Evolutionary conservation across 2,113 vertebrate species (phyloP).

Genomic region (Corvus cornix): DNA sequence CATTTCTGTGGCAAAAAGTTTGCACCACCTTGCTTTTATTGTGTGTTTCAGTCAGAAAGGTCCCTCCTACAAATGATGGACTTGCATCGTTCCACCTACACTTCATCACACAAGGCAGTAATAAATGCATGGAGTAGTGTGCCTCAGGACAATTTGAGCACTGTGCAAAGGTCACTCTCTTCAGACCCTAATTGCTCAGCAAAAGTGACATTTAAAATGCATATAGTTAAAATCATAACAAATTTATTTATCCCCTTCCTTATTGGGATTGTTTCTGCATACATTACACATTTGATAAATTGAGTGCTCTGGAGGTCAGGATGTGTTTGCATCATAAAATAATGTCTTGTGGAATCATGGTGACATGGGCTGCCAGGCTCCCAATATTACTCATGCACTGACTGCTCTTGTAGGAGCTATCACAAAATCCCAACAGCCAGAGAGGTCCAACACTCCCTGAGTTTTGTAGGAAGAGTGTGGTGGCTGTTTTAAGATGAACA

Average conservation of each 20-base stretch:
- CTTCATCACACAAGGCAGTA: slow-evolving; percentile 46
- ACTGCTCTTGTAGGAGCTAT: background rate
- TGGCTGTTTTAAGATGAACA: background rate
- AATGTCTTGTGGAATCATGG: background rate
- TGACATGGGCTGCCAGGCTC: slow-evolving; percentile 27
- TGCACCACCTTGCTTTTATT: background rate
- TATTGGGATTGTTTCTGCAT: slow-evolving; percentile 61
- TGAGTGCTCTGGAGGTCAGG: slow-evolving; percentile 58
- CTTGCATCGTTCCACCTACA: background rate
- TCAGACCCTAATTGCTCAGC: slow-evolving; percentile 70
- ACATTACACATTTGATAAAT: slow-evolving; percentile 59
- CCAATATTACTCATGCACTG: background rate
- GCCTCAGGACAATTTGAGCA: slow-evolving; percentile 60
- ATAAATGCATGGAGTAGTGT: slow-evolving; percentile 45
- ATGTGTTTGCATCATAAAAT: slow-evolving; percentile 57
- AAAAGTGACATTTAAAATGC: slow-evolving; percentile 74
- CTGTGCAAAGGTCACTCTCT: slow-evolving; percentile 64
- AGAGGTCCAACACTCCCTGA: background rate
- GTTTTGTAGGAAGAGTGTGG: background rate
- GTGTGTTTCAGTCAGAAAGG: background rate
- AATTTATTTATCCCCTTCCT: slow-evolving; percentile 61
- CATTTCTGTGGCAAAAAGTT: background rate
- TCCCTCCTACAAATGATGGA: background rate
- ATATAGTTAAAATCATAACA: slow-evolving; percentile 71
- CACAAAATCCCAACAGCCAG: background rate